Base-by-base conservation (phyloP, 2,888 invertebrate species). In the Caenorhabditis japonica region DNA sequence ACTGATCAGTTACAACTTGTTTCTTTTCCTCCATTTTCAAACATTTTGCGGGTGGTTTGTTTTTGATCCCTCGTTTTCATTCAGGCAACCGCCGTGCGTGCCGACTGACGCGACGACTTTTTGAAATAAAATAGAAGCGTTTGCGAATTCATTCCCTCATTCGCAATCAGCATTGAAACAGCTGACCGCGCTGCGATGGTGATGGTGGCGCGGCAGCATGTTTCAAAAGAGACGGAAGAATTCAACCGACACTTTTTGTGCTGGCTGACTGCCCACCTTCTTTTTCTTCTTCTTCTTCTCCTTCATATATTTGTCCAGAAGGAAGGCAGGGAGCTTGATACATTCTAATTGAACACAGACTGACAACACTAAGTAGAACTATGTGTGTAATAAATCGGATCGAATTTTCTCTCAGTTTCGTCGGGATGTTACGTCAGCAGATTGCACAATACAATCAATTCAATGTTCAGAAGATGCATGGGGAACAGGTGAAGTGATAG, bases 291-390 rank as follows among this genome's bases (percentile, higher is more conserved):
- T n/a, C n/a, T n/a, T n/a, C n/a, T n/a, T n/a, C n/a, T n/a, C n/a
- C n/a, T n/a, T n/a, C n/a, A n/a, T n/a, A n/a, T n/a, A n/a, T n/a
- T n/a, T n/a, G n/a, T n/a, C n/a, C n/a, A n/a, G n/a, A n/a, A n/a
- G n/a, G n/a, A n/a, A n/a, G n/a, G n/a, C n/a, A n/a, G n/a, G n/a
- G n/a, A n/a, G n/a, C n/a, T n/a, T n/a, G n/a, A n/a, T n/a, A n/a
- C 61, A 51, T 27, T 56, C 38, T 56, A 64, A 64, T 64, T 66
- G 66, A 66, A 66, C 66, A 44, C 43, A 66, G 66, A 58, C 66
- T 56, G 49, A 64, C 30, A 39, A 21, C 34, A 19, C 34, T 33
- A 36, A 36, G 41, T 30, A 47, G 39, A 38, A 36, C 44, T n/a
- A n/a, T 7, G 4, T 12, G 62, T 64, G 62, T 64, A 64, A 64